phyloP scores from a whole-genome alignment of 2,113 vertebrate species.

The Corynorhinus townsendii region DNA sequence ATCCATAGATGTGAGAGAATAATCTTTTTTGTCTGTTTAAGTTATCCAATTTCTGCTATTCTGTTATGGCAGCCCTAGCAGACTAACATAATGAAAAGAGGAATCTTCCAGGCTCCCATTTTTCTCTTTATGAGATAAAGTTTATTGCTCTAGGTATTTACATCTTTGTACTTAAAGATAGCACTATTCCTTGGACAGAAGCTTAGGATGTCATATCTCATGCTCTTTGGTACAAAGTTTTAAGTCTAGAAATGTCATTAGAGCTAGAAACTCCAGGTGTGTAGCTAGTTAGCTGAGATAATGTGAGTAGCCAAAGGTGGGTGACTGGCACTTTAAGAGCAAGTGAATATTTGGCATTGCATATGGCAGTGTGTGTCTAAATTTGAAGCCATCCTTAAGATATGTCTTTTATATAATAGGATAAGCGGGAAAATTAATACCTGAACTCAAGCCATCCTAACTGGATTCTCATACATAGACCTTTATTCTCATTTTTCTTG shows the following conservation, averaged over 20 bases:
- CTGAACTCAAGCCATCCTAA: background rate
- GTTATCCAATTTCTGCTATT: background rate
- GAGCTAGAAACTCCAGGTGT: background rate
- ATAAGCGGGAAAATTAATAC: background rate
- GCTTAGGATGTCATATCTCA: background rate
- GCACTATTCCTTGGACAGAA: background rate
- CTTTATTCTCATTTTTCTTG: background rate
- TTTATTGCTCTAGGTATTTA: background rate
- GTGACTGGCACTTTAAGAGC: background rate
- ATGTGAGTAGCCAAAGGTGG: background rate
- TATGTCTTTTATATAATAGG: background rate
- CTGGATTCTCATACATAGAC: background rate
- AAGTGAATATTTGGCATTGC: background rate
- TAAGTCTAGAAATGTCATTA: background rate
- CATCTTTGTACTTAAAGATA: background rate
- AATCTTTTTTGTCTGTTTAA: background rate
- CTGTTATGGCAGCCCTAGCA: background rate
- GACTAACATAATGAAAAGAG: background rate
- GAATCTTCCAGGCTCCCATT: background rate
- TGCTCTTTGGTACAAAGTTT: background rate
- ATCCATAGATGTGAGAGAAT: background rate
- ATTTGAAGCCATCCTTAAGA: background rate
- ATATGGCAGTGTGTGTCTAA: background rate
- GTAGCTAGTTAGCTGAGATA: background rate
- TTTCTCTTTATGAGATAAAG: background rate